A percentile compares a stretch with the other conserved stretches of the same genome.
Conservation (phyloP, 1,140 invertebrate genomes). For the Hylaeus anthracinus region DNA sequence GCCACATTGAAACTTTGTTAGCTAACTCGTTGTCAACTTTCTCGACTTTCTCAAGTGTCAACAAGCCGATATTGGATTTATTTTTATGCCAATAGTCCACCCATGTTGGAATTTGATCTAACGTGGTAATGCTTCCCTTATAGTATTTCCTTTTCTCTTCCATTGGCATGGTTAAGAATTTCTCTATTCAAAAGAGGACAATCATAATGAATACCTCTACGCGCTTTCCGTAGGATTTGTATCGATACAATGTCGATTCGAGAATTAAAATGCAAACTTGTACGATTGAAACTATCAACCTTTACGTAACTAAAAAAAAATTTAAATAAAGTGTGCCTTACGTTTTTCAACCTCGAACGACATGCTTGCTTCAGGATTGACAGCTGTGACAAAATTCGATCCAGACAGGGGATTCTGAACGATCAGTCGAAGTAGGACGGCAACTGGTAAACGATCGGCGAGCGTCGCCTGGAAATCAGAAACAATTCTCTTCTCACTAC, state of each 20-base stretch:
- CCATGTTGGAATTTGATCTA: constrained; percentile 84
- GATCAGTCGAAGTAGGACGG: neutral
- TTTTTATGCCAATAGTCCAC: constrained; percentile 79
- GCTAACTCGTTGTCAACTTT: constrained; percentile 78
- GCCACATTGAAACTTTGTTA: constrained; percentile 86
- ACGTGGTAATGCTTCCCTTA: constrained; percentile 75
- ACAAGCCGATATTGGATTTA: constrained; percentile 71
- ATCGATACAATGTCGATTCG: neutral
- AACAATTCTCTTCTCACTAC: constrained; percentile 47
- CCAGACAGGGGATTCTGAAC: constrained; percentile 29
- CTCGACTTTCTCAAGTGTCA: constrained; percentile 70
- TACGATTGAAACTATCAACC: neutral
- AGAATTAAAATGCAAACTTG: neutral
- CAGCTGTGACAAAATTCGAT: constrained; percentile 16
- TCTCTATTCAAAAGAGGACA: constrained; percentile 71
- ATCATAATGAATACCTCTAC: neutral
- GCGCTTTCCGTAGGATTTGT: neutral
- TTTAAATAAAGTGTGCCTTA: constrained; percentile 49
- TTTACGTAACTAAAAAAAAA: constrained; percentile 12
- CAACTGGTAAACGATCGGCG: constrained; percentile 24
- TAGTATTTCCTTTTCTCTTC: constrained; percentile 83
- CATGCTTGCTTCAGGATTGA: constrained; percentile 31
- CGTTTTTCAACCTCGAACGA: constrained; percentile 60
- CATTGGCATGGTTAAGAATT: constrained; percentile 80
- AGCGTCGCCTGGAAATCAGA: constrained; percentile 55